phyloP scores from a whole-genome alignment of 2,888 invertebrate genomes.

The Leistus spinibarbis region DNA sequence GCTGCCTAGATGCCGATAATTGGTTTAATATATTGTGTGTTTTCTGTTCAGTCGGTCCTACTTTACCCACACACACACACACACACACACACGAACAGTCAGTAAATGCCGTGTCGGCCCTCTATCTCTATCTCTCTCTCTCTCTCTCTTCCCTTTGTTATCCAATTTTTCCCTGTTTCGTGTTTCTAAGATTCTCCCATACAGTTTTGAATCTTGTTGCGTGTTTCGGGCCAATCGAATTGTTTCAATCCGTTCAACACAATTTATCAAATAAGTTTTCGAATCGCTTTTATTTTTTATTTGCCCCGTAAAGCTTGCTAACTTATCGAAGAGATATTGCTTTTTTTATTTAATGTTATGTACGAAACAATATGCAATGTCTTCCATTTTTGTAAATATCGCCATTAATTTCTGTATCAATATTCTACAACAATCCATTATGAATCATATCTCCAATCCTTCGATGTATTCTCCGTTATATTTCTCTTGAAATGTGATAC shows the following conservation, averaged over 20 bases:
- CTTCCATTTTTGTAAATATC: too few species aligned
- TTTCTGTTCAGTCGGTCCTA: neutral
- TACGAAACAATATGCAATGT: too few species aligned
- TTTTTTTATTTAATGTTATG: neutral
- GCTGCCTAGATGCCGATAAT: slow-evolving; percentile 51
- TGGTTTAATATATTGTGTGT: slow-evolving; percentile 56
- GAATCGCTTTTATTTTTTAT: neutral
- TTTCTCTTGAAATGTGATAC: too few species aligned
- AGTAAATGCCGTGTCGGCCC: too few species aligned
- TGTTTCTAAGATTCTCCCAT: neutral
- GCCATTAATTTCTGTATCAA: too few species aligned
- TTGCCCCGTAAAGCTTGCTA: neutral
- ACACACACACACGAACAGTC: slow-evolving; percentile 2
- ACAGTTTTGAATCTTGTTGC: neutral
- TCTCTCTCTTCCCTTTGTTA: neutral
- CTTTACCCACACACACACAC: slow-evolving; percentile 1
- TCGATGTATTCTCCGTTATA: too few species aligned
- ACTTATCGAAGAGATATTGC: neutral
- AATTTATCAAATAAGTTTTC: neutral
- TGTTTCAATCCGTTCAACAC: neutral
- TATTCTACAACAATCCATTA: too few species aligned
- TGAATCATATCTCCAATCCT: too few species aligned
- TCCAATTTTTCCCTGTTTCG: neutral
- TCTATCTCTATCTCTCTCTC: too few species aligned
- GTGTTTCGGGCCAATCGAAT: neutral